phyloP scores from a whole-genome alignment of 2,797 vertebrate species.

The Hybognathus amarus region DNA sequence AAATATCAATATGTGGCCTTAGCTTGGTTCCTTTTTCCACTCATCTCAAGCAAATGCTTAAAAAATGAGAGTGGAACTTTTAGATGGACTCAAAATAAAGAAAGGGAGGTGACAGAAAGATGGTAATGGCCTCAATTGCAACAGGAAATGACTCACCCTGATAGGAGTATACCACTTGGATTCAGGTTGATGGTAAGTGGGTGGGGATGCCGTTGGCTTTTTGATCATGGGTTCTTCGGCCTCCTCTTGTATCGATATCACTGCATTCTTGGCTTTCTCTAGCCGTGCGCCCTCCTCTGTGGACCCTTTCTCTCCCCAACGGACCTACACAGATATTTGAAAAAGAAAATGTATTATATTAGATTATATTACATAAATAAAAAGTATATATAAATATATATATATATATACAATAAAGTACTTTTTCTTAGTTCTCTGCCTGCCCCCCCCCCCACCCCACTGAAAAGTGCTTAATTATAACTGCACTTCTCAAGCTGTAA shows the following conservation, averaged over 20 bases:
- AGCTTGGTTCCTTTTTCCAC: neutral
- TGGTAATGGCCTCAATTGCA: neutral
- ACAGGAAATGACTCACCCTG: slow-evolving; percentile 78
- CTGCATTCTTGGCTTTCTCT: slow-evolving; percentile 94
- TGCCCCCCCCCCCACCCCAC: too few species aligned
- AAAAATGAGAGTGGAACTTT: neutral
- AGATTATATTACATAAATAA: neutral
- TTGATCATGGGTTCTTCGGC: slow-evolving; percentile 77
- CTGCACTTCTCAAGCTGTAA: slow-evolving; percentile 71
- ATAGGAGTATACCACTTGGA: slow-evolving; percentile 96
- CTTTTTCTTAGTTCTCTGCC: neutral
- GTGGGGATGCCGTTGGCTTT: slow-evolving; percentile 70
- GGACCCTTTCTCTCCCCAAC: slow-evolving; percentile 96
- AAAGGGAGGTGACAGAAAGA: neutral
- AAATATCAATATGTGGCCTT: neutral
- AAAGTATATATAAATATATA: neutral
- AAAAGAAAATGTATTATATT: neutral
- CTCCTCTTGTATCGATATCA: slow-evolving; percentile 87
- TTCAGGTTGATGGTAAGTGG: slow-evolving; percentile 73
- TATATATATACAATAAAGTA: neutral
- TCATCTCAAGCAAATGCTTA: neutral
- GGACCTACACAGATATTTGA: slow-evolving; percentile 78
- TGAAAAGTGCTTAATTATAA: slow-evolving; percentile 72
- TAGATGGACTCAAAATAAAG: neutral
- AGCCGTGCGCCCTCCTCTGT: slow-evolving; percentile 94